phyloP scores from a whole-genome alignment of 2,888 invertebrate genomes.

The Drosophila mimica region DNA sequence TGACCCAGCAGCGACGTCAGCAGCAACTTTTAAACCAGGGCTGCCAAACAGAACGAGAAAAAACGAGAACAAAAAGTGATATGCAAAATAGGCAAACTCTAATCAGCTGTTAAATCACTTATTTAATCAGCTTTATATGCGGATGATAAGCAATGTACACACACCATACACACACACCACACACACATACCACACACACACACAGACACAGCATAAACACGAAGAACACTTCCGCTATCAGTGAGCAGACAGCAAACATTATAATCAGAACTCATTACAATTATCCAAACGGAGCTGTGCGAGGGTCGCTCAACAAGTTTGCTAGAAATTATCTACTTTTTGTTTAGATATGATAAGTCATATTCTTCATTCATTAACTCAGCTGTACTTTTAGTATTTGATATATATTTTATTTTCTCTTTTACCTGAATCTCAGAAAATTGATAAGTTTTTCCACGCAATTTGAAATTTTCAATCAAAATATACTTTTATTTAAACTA shows the following conservation, averaged over 20 bases:
- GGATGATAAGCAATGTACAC: not conserved
- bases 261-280: conserved; percentile 61
- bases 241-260: conserved; percentile 54
- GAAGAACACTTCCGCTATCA: conserved; percentile 57
- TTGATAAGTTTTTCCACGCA: not conserved
- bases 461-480: not conserved
- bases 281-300: conserved; percentile 18
- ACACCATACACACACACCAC: not conserved
- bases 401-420: not conserved
- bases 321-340: not conserved
- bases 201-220: conserved; percentile 14
- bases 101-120: conserved; percentile 70
- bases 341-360: too few relatives aligned
- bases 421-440: not conserved
- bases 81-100: conserved; percentile 29
- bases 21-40: not conserved
- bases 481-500: not conserved
- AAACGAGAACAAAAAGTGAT: not conserved
- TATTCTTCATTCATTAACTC: too few relatives aligned
- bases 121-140: conserved; percentile 68
- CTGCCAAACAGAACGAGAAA: conserved; percentile 1
- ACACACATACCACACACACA: not conserved
- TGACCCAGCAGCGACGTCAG: conserved; percentile 59
- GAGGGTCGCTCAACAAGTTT: conserved; percentile 29
- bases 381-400: not conserved